Conservation (phyloP, 2,113 vertebrate genomes). For the Spheniscus mendiculus region DNA sequence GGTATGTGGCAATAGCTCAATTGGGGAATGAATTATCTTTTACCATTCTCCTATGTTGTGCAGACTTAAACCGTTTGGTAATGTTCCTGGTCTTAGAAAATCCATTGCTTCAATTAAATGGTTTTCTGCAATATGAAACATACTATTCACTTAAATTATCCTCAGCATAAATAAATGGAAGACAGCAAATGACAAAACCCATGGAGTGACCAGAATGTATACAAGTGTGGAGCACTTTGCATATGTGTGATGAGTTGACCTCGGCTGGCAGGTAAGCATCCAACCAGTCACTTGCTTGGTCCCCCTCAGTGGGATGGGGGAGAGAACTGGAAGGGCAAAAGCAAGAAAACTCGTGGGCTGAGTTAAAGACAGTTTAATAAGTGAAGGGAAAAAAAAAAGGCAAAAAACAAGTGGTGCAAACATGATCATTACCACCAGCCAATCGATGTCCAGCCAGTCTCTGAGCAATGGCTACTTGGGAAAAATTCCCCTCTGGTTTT, state of each 20-base stretch:
- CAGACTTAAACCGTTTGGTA: background rate
- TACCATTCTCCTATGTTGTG: background rate
- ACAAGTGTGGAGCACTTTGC: background rate
- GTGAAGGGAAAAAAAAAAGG: fast-evolving
- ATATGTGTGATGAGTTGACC: background rate
- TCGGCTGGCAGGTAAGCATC: background rate
- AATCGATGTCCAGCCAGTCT: background rate
- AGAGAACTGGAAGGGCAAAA: background rate
- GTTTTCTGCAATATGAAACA: background rate
- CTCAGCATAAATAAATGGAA: background rate
- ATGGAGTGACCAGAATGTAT: background rate
- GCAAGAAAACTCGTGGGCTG: background rate
- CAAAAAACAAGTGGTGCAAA: background rate
- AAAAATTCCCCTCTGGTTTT: background rate
- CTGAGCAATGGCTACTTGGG: background rate
- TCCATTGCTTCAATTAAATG: background rate
- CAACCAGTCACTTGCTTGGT: background rate
- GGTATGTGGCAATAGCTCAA: background rate
- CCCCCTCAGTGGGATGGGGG: background rate
- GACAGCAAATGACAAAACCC: background rate
- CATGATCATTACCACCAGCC: background rate
- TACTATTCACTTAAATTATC: background rate
- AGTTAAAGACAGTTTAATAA: background rate
- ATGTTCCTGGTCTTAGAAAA: background rate
- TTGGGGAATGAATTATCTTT: background rate